Conservation (phyloP, 2,888 invertebrate genomes). For the Gryllus longicercus region DNA sequence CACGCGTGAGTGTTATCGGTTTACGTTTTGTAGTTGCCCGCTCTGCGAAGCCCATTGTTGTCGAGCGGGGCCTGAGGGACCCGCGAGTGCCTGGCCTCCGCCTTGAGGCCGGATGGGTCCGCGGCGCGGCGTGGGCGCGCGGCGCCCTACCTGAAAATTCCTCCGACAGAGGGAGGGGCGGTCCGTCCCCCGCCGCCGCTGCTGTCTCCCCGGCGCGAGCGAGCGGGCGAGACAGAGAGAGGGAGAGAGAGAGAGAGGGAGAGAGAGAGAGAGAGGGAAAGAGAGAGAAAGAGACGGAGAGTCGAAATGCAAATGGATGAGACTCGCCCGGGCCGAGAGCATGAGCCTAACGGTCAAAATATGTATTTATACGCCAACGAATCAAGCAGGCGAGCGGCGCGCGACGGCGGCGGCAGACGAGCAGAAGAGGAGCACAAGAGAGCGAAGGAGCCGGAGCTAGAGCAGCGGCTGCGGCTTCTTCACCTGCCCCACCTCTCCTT, state of each 20-base stretch:
- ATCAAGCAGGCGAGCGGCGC: neutral
- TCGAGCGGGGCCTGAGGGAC: too few species aligned
- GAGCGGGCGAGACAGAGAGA: neutral
- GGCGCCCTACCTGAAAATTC: too few species aligned
- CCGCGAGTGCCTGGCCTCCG: too few species aligned
- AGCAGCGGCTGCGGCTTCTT: neutral
- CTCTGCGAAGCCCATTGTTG: too few species aligned
- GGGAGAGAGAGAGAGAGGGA: neutral
- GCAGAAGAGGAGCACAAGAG: neutral
- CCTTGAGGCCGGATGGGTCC: too few species aligned
- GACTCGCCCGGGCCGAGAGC: neutral
- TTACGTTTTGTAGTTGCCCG: too few species aligned
- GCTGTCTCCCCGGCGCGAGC: neutral
- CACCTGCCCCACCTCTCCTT: too few species aligned
- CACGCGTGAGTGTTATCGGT: too few species aligned
- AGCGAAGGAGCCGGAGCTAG: neutral
- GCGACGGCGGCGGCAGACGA: neutral
- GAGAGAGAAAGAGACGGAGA: neutral
- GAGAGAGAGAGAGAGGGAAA: neutral
- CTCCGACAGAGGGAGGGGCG: too few species aligned
- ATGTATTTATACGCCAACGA: slow-evolving; percentile 17
- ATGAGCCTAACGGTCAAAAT: slow-evolving; percentile 1
- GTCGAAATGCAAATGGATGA: slow-evolving; percentile 1
- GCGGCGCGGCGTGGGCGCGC: too few species aligned
- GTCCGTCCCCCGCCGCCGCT: neutral